Evolutionary conservation across 2,797 vertebrate genomes (phyloP), one percentile per base, ranked within the genome.

Genomic region (Ctenopoma kingsleyae): DNA sequence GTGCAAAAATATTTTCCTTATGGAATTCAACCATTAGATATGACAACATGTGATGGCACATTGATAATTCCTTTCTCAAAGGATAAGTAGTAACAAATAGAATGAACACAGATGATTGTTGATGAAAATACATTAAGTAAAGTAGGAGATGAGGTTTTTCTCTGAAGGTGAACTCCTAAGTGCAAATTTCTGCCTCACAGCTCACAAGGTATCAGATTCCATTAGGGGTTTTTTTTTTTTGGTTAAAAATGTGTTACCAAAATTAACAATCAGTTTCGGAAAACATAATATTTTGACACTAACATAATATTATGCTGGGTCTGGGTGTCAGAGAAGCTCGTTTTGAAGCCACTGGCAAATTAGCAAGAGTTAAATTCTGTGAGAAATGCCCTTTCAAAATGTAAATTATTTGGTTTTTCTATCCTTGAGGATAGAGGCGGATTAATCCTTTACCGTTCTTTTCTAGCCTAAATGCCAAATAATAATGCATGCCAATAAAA

Each of bases 1-100:
- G 87, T 93, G 88, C 89, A 91, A 91, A 91, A 82, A 74, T 85
- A 78, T 74, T 80, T 76, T 86, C 83, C 74, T 43, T 61, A 56
- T 82, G 82, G 84, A 92, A 91, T 87, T 61, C 80, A 88, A 81
- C 53, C 20, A 65, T 64, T 56, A 52, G 67, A 86, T 81, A 81
- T 84, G 81, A 87, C 27, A 30, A 69, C 60, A 87, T 71, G 70
- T 69, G 72, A 89, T 89, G 91, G 87, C 89, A 89, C 84, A 46
- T 81, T 25, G 62, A 86, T 44, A 11, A 76, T 66, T 81, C 71
- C 69, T 81, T 76, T 75, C 59, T 69, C 35, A 66, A 70, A 82
- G 78, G 85, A 78, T 38, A 78, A 76, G 82, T 54, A 74, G 46
- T 52, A 63, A 81, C 82, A 84, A 74, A 54, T 23, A 65, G 25